Percentiles rank a stretch among this genome's conserved stretches.
These are phyloP conservation scores for Leptinotarsa defecta DNA, from an alignment of 1,140 invertebrate species.

Conservation along the genomic window DNA sequence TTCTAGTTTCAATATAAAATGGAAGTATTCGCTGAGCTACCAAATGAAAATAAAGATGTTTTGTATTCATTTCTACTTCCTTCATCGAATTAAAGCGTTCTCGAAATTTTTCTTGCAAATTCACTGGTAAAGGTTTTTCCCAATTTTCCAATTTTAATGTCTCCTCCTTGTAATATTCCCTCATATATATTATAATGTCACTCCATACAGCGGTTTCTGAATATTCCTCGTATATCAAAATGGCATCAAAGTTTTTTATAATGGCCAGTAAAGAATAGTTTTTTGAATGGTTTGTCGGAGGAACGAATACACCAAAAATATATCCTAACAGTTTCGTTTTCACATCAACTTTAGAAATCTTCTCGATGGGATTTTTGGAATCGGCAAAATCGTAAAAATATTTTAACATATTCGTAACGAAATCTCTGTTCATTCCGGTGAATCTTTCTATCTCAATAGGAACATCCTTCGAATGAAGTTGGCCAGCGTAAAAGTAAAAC, in stretches of 20 bases:
- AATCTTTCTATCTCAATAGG: background rate
- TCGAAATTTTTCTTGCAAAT: background rate
- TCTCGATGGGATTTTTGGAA: background rate
- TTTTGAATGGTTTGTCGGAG: background rate
- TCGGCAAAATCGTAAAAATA: background rate
- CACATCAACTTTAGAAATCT: background rate
- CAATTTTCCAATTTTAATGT: background rate
- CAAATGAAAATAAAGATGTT: slow-evolving; percentile 1
- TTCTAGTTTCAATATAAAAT: background rate
- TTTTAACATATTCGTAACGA: background rate
- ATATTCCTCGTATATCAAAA: background rate
- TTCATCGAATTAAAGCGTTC: background rate
- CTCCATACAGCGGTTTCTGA: background rate
- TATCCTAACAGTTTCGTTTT: background rate
- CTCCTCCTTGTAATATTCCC: background rate
- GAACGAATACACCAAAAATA: background rate
- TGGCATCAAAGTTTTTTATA: background rate
- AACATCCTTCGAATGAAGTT: background rate
- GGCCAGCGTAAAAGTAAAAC: background rate
- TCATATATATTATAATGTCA: background rate
- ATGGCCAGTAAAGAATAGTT: background rate
- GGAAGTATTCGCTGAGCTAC: background rate
- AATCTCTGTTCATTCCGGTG: background rate
- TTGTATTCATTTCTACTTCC: background rate
- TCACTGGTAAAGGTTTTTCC: background rate